These are phyloP conservation scores for Zaprionus taronus DNA, from an alignment of 1,140 invertebrate genomes.

Conservation along the genomic window DNA sequence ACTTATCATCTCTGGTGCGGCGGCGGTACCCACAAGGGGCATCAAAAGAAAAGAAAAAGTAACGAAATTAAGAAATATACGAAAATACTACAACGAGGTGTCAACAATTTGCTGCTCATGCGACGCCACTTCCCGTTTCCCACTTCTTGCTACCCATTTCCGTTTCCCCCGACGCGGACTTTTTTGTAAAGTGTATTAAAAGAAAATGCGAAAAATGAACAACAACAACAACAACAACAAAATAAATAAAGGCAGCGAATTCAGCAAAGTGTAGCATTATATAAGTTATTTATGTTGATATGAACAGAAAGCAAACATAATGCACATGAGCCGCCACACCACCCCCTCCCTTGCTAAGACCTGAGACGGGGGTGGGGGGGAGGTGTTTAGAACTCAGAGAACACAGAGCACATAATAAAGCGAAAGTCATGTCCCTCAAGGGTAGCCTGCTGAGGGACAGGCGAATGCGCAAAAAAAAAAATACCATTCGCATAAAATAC, in stretches of 20 bases:
- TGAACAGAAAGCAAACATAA: conserved; percentile 74
- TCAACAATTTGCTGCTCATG: conserved; percentile 48
- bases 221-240: conserved; percentile 16
- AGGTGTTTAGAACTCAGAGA: conserved; percentile 7
- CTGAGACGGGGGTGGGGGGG: neutral
- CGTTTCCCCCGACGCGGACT: neutral
- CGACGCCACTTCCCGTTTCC: conserved; percentile 12
- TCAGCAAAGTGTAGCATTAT: conserved; percentile 65
- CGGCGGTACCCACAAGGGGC: conserved; percentile 40
- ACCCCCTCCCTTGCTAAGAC: neutral
- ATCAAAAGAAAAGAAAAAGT: conserved; percentile 39
- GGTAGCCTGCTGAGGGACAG: conserved; percentile 42
- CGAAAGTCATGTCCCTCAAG: conserved; percentile 71
- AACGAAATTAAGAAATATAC: conserved; percentile 34
- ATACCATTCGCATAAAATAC: conserved; percentile 13
- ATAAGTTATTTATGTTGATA: conserved; percentile 76
- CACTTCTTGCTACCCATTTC: conserved; percentile 1
- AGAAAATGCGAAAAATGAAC: conserved; percentile 19
- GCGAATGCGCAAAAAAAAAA: conserved; percentile 14
- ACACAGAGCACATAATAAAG: conserved; percentile 67
- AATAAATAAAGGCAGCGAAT: conserved; percentile 43
- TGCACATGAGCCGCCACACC: conserved; percentile 49
- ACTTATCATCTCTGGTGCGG: conserved; percentile 42
- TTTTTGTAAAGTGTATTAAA: conserved; percentile 54
- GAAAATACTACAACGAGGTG: conserved; percentile 41